Conservation (phyloP, 2,113 vertebrate genomes). For the Coptodon bakossiorum region DNA sequence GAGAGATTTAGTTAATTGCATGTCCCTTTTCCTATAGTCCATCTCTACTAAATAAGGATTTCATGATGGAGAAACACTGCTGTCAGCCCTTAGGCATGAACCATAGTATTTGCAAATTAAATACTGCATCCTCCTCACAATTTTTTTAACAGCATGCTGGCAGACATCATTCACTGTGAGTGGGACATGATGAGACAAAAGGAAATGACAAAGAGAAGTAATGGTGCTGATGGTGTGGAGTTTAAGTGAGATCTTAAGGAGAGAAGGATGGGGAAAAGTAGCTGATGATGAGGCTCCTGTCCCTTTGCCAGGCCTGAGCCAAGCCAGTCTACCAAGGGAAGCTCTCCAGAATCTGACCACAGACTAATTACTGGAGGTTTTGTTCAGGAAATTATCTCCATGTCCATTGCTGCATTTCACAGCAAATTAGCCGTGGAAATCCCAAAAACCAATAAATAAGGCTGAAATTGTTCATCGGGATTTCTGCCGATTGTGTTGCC, state of each 20-base stretch:
- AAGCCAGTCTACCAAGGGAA: conserved; percentile 44
- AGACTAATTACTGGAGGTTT: conserved; percentile 70
- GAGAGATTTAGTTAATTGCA: not conserved
- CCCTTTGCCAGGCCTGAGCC: conserved; percentile 16
- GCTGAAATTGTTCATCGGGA: conserved; percentile 56
- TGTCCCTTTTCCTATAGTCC: not conserved
- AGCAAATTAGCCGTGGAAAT: conserved; percentile 72
- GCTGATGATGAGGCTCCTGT: conserved; percentile 15
- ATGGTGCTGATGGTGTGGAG: not conserved
- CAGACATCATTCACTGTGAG: conserved; percentile 11
- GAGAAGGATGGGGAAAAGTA: conserved; percentile 19
- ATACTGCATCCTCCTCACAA: not conserved
- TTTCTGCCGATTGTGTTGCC: conserved; percentile 48
- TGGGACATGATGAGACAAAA: conserved; percentile 8
- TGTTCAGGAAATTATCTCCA: conserved; percentile 73
- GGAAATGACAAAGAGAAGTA: not conserved
- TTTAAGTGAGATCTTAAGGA: conserved; percentile 20
- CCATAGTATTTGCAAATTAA: conserved; percentile 23
- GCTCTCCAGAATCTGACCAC: conserved; percentile 53
- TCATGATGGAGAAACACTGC: not conserved
- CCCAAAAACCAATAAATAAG: conserved; percentile 68
- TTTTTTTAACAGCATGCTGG: conserved; percentile 10
- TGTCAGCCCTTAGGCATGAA: not conserved
- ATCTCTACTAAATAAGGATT: not conserved
- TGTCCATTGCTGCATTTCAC: conserved; percentile 67